Conservation (phyloP, 1,140 invertebrate species). For the Lordiphosa mommai region DNA sequence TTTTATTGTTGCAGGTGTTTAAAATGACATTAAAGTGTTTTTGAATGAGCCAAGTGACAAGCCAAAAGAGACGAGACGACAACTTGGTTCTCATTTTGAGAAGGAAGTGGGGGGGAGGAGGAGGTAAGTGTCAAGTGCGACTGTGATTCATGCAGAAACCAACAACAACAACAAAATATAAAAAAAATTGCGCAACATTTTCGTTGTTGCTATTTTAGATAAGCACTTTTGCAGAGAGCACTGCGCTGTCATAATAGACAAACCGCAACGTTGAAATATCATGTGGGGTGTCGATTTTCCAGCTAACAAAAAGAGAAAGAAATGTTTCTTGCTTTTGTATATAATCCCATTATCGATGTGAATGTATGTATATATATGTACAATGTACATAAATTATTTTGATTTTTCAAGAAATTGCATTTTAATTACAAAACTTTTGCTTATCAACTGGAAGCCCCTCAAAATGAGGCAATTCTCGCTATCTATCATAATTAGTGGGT, state of each 20-base stretch:
- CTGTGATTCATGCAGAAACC: slow-evolving; percentile 24
- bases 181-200: slow-evolving; percentile 46
- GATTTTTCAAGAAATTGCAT: slow-evolving; percentile 23
- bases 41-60: slow-evolving; percentile 2
- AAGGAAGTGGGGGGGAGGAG: background rate
- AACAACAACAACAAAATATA: slow-evolving; percentile 3
- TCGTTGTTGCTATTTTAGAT: slow-evolving; percentile 38
- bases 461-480: slow-evolving; percentile 7
- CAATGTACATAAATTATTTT: slow-evolving; percentile 17
- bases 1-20: slow-evolving; percentile 60
- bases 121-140: slow-evolving; percentile 16
- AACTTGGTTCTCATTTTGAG: slow-evolving; percentile 29
- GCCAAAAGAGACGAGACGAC: slow-evolving; percentile 14
- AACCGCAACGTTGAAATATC: slow-evolving; percentile 7
- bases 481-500: slow-evolving; percentile 25
- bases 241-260: slow-evolving; percentile 30
- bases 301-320: background rate
- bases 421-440: slow-evolving; percentile 33
- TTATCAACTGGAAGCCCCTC: slow-evolving; percentile 22
- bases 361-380: slow-evolving; percentile 14
- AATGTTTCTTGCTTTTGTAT: background rate
- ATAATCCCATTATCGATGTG: slow-evolving; percentile 43
- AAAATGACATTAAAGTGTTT: slow-evolving; percentile 40
- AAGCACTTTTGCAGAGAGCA: slow-evolving; percentile 22
- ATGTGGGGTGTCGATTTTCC: too few species aligned